A percentile compares a stretch with the other conserved stretches of the same genome.
These are phyloP conservation scores for Sarotherodon lohbergeri DNA, from an alignment of 2,113 vertebrate species.

Conservation along the genomic window DNA sequence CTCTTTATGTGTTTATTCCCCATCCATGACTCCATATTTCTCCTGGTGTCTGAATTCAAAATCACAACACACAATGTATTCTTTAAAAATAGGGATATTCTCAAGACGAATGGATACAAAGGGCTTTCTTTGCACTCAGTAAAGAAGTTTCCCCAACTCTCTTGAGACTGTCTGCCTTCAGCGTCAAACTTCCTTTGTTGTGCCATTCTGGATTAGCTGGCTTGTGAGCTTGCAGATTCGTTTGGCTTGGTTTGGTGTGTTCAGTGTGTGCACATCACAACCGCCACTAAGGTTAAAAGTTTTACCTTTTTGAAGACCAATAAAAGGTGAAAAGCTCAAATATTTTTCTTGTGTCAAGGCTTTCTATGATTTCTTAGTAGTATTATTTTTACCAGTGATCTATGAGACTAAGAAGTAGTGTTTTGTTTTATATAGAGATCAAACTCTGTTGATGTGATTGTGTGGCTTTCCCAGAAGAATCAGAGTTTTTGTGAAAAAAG, in stretches of 20 bases:
- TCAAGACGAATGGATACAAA: neutral
- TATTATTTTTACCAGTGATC: neutral
- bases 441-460: neutral
- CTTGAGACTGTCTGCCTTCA: neutral
- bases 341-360: neutral
- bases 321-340: too few species aligned
- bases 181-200: neutral
- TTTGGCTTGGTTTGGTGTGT: neutral
- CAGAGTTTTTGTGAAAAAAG: neutral
- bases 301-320: neutral
- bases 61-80: neutral
- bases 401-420: neutral
- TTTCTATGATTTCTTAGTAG: neutral
- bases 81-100: neutral
- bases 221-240: neutral
- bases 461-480: neutral
- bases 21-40: neutral
- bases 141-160: neutral
- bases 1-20: neutral
- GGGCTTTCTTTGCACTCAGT: neutral
- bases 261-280: neutral
- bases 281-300: neutral
- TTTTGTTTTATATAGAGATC: neutral
- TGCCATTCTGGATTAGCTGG: neutral
- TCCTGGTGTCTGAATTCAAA: neutral